Base-by-base conservation (phyloP, 2,797 vertebrate species). In the Labroides dimidiatus region DNA sequence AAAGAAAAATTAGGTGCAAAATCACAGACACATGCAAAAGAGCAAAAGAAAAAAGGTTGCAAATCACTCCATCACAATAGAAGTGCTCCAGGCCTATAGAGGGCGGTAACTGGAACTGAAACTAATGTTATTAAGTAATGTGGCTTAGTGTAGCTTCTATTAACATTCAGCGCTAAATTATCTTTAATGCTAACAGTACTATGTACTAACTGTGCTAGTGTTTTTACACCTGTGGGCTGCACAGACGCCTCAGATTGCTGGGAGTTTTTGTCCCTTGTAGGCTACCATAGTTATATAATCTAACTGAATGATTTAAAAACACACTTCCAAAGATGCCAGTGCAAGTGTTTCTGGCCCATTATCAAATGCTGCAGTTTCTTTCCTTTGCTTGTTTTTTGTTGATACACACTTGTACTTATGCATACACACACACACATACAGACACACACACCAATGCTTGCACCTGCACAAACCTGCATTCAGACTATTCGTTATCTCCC, bases 401-500 rank as follows among this genome's bases (percentile, higher is more conserved):
- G n/a, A n/a, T n/a, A 55, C 39, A 43, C 54, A 48, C 27, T 54
- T 52, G 17, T 71, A 42, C 53, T 44, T 60, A 45, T 36, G 0
- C 12, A 15, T 23, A 53, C 56, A 45, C 43, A 50, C 36, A 55
- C 33, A 51, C 45, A 48, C 48, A 54, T 58, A 57, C 24, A 49
- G 13, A 41, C 36, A 51, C 27, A 75, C 47, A 81, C 33, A 76
- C 20, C 64, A 33, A 55, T 1, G 15, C 42, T 54, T 58, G 14
- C 63, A 57, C 72, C 30, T 36, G 60, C 69, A 81, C 73, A 80
- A 72, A 68, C 72, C 57, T 81, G 74, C 79, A 82, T 80, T 75
- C 67, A 73, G 56, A 67, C 79, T 72, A 84, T 90, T 91, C 84
- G 86, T 92, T 92, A 92, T 91, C 90, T 89, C 53, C 62, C 65